Evolutionary conservation across 2,113 vertebrate species (phyloP).

Genomic region (Scortum barcoo): DNA sequence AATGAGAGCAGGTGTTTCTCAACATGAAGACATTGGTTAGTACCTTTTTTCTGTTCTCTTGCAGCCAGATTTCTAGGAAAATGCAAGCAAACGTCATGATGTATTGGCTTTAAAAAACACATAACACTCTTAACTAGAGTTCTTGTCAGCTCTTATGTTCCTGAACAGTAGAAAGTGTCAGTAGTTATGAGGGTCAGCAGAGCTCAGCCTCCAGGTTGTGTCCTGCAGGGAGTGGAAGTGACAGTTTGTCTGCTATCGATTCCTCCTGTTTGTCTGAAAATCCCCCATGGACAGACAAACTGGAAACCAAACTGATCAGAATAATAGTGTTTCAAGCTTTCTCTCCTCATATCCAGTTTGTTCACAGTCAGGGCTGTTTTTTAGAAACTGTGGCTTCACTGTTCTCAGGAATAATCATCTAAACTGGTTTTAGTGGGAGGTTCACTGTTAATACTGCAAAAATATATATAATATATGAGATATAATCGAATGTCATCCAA

Average conservation of each 20-base stretch:
- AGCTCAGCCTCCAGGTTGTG: slow-evolving; percentile 31
- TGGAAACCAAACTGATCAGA: slow-evolving; percentile 11
- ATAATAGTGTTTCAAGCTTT: background rate
- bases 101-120: background rate
- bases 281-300: slow-evolving; percentile 17
- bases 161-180: background rate
- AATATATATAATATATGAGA: too few species aligned
- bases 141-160: background rate
- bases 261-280: slow-evolving; percentile 44
- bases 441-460: background rate
- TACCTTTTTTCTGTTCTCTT: background rate
- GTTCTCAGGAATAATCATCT: background rate
- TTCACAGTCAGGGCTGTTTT: background rate
- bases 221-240: slow-evolving; percentile 45
- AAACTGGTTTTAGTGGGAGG: background rate
- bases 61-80: background rate
- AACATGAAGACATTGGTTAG: background rate
- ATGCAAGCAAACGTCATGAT: background rate
- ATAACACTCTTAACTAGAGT: background rate
- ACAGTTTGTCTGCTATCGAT: slow-evolving; percentile 62
- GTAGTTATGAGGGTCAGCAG: slow-evolving; percentile 7
- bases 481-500: background rate
- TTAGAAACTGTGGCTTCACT: background rate
- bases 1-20: background rate
- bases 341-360: background rate